These are phyloP conservation scores for Lagopus muta DNA, from an alignment of 2,113 vertebrate species.

Conservation along the genomic window DNA sequence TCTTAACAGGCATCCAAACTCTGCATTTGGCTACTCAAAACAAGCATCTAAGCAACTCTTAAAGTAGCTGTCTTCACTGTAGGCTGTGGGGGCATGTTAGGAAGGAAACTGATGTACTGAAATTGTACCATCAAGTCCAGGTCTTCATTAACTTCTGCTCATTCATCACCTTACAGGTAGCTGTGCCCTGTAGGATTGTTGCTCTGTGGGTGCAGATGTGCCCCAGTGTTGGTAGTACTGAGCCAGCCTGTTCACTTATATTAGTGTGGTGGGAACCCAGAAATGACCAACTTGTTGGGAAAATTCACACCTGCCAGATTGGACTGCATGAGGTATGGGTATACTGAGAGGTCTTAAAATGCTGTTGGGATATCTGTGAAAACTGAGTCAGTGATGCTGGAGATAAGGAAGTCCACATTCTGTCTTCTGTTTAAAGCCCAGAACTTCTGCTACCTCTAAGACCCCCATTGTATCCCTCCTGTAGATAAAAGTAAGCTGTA, in stretches of 20 bases:
- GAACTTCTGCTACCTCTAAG: not conserved
- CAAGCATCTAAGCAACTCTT: not conserved
- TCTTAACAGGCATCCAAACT: not conserved
- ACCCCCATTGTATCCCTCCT: not conserved
- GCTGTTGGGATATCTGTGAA: not conserved
- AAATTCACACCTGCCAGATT: not conserved
- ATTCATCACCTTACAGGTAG: not conserved
- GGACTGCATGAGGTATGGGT: not conserved
- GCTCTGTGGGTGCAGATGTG: not conserved
- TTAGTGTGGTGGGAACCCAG: not conserved
- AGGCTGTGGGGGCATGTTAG: not conserved
- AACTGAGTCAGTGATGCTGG: not conserved
- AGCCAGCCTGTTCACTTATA: not conserved
- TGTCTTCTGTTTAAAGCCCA: not conserved
- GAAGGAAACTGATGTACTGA: not conserved
- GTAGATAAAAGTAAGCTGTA: not conserved
- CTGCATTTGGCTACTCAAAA: not conserved
- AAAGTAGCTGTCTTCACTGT: not conserved
- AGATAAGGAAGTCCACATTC: not conserved
- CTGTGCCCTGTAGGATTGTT: not conserved
- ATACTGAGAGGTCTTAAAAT: rapidly evolving
- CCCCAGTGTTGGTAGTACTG: not conserved
- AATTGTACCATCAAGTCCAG: not conserved
- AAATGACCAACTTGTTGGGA: rapidly evolving
- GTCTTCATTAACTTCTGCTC: not conserved